Conservation (phyloP, 1,140 invertebrate genomes). For the Sycophaga agraensis region DNA sequence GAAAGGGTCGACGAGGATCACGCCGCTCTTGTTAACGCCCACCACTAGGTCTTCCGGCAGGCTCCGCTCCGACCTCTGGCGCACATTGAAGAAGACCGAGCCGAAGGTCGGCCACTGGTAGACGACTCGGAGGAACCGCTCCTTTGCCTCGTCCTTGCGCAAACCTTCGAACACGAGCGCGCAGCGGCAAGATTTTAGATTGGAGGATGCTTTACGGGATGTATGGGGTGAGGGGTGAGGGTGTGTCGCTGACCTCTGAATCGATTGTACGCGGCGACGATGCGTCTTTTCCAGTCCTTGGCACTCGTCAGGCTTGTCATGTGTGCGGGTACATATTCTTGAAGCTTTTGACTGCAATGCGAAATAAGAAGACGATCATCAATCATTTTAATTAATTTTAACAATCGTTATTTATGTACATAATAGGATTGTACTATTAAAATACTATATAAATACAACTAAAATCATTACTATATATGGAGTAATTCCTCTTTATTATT, state of each 20-base stretch:
- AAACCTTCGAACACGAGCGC: conserved; percentile 52
- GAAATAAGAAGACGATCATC: conserved; percentile 6
- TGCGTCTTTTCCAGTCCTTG: conserved; percentile 82
- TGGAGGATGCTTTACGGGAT: too few relatives aligned
- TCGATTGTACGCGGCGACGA: conserved; percentile 67
- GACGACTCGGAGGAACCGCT: conserved; percentile 80
- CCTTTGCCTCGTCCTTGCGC: conserved; percentile 74
- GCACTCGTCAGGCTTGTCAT: conserved; percentile 70
- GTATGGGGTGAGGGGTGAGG: too few relatives aligned
- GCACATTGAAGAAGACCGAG: conserved; percentile 94
- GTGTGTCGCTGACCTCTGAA: conserved; percentile 62
- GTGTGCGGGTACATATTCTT: conserved; percentile 80
- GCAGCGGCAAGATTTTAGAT: too few relatives aligned
- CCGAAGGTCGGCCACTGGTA: conserved; percentile 87
- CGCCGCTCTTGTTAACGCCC: conserved; percentile 5
- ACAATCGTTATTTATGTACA: background rate
- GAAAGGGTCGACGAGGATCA: background rate
- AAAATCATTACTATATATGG: conserved; percentile 63
- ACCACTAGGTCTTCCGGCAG: conserved; percentile 79
- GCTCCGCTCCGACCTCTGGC: conserved; percentile 79
- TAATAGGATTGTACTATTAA: too few relatives aligned
- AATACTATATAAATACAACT: too few relatives aligned
- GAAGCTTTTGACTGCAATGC: conserved; percentile 63
- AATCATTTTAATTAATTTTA: background rate
- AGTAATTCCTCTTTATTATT: conserved; percentile 66